Conservation (phyloP, 2,113 vertebrate species). For the Crotalus horridus region DNA sequence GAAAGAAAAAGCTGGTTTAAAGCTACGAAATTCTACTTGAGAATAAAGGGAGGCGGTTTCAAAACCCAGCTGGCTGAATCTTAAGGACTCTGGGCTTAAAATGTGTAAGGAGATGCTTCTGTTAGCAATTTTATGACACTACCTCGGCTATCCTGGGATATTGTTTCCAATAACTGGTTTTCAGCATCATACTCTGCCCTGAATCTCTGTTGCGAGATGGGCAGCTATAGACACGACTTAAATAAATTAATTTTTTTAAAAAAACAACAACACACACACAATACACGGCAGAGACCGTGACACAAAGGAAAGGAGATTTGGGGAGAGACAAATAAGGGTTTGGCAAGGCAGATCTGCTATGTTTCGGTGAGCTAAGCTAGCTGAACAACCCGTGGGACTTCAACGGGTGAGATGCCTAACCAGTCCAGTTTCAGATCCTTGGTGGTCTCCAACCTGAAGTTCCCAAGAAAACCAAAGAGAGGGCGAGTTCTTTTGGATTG, state of each 20-base stretch:
- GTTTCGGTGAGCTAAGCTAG: background rate
- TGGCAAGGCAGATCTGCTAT: background rate
- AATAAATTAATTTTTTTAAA: background rate
- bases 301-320: constrained; percentile 12
- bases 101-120: background rate
- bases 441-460: background rate
- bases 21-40: constrained; percentile 2
- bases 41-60: background rate
- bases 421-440: background rate
- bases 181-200: background rate
- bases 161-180: background rate
- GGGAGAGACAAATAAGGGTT: constrained; percentile 37
- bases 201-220: background rate
- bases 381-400: background rate
- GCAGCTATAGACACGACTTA: background rate
- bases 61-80: constrained; percentile 8
- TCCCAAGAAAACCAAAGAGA: background rate
- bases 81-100: background rate
- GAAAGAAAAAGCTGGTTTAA: background rate
- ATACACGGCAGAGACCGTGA: background rate
- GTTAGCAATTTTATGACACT: background rate
- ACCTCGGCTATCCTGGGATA: background rate
- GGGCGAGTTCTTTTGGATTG: background rate
- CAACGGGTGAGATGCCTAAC: fast-evolving
- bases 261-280: background rate